These are phyloP conservation scores for Urocynchramus pylzowi DNA, from an alignment of 2,113 vertebrate species.

Conservation along the genomic window DNA sequence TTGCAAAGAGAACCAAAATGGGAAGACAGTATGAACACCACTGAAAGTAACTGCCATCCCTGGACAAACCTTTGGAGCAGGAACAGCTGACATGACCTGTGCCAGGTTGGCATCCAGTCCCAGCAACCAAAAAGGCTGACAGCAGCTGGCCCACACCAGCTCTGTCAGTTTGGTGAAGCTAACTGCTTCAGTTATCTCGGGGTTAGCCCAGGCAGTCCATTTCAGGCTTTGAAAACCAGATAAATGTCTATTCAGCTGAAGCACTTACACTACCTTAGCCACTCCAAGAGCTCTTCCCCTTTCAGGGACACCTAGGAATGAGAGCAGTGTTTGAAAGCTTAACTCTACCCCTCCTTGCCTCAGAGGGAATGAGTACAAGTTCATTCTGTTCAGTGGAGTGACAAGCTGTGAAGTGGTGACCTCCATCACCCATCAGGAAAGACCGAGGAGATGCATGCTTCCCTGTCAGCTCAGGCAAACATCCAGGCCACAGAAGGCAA, in stretches of 20 bases:
- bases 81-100: background rate
- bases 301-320: background rate
- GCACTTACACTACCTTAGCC: background rate
- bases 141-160: background rate
- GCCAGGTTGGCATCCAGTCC: background rate
- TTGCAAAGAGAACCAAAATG: background rate
- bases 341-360: background rate
- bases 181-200: background rate
- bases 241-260: background rate
- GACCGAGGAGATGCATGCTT: fast-evolving
- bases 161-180: background rate
- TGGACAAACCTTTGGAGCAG: background rate
- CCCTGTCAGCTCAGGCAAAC: background rate
- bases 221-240: background rate
- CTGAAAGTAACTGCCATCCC: background rate
- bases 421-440: background rate
- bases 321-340: background rate
- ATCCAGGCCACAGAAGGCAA: conserved; percentile 30
- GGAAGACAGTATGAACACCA: background rate
- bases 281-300: background rate
- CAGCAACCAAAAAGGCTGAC: background rate
- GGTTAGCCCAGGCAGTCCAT: background rate
- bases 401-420: background rate
- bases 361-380: background rate
- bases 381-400: background rate